Evolutionary conservation across 2,113 vertebrate genomes (phyloP), one percentile per base, ranked within the genome.

Genomic region (Vulpes ferrilata): DNA sequence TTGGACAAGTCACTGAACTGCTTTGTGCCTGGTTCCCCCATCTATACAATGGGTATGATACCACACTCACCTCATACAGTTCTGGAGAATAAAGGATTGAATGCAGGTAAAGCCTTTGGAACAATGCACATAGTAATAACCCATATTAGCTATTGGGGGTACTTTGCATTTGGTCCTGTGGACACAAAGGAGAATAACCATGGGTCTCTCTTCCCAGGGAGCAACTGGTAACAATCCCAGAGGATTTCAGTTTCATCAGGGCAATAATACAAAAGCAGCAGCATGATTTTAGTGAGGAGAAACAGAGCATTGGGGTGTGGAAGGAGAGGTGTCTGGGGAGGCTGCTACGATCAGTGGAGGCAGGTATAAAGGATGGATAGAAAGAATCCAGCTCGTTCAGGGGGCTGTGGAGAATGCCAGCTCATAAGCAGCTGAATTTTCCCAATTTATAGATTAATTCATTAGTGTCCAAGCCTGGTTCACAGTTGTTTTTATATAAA

Each of bases 401-500:
- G 35, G 43, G 30, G 4, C 30, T 62, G 48, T 43, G 30, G 32
- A 69, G 57, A 71, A 78, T 15, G 25, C 30, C 17, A 30, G 11
- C n/a, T 59, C 11, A 7, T 32, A 84, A 90, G 10, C 43, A 48
- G 48, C 5, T 38, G 53, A 27, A 23, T 38, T 76, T 69, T 38
- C 43, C 81, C 85, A 67, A 91, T 11, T 76, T 55, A 90, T 0
- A 81, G 74, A 92, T 80, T 48, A 76, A 92, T 88, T 78, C 87
- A 86, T 95, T 73, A 90, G 81, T 64, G 83, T 73, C 87, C 88
- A 92, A 73, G 80, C 38, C 76, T 82, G 74, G 48, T 43, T 78
- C 90, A 88, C 71, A 80, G 60, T 48, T 5, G 16, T 82, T 95
- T 97, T 88, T 38, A 86, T 48, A 32, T 22, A 90, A 93, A 86